Conservation (phyloP, 2,888 invertebrate species). For the Pristionchus mayeri region DNA sequence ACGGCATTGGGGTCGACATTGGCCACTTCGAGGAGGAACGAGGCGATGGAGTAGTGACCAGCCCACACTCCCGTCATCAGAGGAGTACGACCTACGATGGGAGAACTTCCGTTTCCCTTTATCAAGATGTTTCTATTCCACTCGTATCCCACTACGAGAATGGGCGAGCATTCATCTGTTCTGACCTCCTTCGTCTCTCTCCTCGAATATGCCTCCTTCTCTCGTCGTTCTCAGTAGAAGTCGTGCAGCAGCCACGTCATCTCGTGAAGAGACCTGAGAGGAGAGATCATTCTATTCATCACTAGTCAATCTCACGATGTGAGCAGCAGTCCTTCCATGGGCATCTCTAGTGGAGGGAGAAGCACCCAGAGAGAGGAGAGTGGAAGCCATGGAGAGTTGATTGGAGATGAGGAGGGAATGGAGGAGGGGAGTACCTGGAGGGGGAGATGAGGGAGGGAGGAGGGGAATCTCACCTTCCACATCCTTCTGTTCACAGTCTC, state of each 20-base stretch:
- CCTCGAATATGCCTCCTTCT: conserved; percentile 32
- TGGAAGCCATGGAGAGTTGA: conserved; percentile 85
- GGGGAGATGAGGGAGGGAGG: conserved; percentile 32
- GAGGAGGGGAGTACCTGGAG: conserved; percentile 56
- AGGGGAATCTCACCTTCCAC: conserved; percentile 2
- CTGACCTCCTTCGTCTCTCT: conserved; percentile 38
- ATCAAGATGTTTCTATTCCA: background rate
- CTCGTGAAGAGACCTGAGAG: conserved; percentile 55
- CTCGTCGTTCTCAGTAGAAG: conserved; percentile 52
- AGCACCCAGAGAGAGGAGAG: conserved; percentile 78
- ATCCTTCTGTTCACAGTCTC: conserved; percentile 9
- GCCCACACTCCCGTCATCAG: conserved; percentile 65
- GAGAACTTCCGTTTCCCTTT: no score
- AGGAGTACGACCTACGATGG: conserved; percentile 57
- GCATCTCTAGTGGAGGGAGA: conserved; percentile 78
- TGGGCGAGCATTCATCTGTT: no score
- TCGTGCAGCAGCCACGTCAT: conserved; percentile 60
- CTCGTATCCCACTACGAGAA: background rate
- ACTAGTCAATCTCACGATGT: conserved; percentile 81
- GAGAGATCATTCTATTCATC: background rate
- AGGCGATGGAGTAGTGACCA: conserved; percentile 54
- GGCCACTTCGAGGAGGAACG: conserved; percentile 57
- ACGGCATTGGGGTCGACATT: conserved; percentile 60
- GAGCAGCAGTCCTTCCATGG: conserved; percentile 80
- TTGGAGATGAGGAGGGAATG: conserved; percentile 57